phyloP scores from a whole-genome alignment of 2,888 invertebrate genomes.

The Griposia aprilina region DNA sequence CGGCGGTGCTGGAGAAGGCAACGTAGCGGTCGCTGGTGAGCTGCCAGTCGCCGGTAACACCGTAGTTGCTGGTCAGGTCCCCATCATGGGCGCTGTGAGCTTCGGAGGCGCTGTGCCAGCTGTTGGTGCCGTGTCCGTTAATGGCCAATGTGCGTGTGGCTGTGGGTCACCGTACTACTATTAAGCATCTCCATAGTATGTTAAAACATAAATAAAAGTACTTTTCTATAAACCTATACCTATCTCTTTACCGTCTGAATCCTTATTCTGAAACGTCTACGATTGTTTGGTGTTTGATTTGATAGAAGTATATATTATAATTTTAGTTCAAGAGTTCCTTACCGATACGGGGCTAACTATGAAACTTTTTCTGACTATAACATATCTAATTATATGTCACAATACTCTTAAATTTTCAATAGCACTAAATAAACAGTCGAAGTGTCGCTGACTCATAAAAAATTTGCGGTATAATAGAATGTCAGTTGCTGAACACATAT shows the following conservation, averaged over 20 bases:
- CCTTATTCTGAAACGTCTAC: neutral
- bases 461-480: too few species aligned
- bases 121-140: slow-evolving; percentile 66
- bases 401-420: too few species aligned
- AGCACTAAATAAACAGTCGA: too few species aligned
- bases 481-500: too few species aligned
- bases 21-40: slow-evolving; percentile 10
- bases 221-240: neutral
- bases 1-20: neutral
- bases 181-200: neutral
- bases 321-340: too few species aligned
- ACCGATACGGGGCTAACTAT: too few species aligned
- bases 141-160: slow-evolving; percentile 64
- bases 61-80: slow-evolving; percentile 5
- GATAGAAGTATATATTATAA: neutral
- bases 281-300: neutral
- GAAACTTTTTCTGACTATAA: too few species aligned
- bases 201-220: slow-evolving; percentile 8
- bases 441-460: too few species aligned
- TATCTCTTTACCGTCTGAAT: neutral
- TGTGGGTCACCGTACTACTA: slow-evolving; percentile 32
- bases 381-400: too few species aligned
- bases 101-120: slow-evolving; percentile 69
- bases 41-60: slow-evolving; percentile 3
- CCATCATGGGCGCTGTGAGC: slow-evolving; percentile 43